These are phyloP conservation scores for Macropis europaea DNA, from an alignment of 2,888 invertebrate genomes.

Conservation along the genomic window DNA sequence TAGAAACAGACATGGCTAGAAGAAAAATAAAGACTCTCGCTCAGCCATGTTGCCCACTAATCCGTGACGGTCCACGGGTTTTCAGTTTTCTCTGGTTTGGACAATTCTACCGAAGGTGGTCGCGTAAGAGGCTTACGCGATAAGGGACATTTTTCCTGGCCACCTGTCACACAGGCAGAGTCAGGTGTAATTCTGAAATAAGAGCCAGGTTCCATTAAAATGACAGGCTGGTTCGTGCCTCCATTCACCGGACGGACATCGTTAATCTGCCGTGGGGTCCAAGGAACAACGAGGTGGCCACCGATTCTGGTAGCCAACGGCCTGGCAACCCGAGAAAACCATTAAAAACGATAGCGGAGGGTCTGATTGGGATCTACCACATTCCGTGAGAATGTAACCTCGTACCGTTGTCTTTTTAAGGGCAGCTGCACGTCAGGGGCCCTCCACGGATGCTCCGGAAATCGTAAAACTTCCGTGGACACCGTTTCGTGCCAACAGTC, in stretches of 20 bases:
- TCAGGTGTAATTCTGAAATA: conserved; percentile 56
- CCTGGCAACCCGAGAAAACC: conserved; percentile 52
- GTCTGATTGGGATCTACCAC: conserved; percentile 62
- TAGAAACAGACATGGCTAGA: too few species aligned
- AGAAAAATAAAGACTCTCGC: too few species aligned
- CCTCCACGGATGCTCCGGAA: not conserved
- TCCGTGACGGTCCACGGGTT: too few species aligned
- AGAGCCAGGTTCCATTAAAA: conserved; percentile 61
- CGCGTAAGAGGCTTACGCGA: conserved; percentile 51
- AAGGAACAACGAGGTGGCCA: conserved; percentile 35
- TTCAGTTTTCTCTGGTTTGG: conserved; percentile 27
- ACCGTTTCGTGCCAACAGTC: not conserved
- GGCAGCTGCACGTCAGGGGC: conserved; percentile 15
- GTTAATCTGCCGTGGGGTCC: conserved; percentile 59
- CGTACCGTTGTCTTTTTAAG: conserved; percentile 1
- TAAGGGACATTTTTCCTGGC: conserved; percentile 43
- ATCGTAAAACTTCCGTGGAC: not conserved
- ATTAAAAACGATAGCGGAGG: conserved; percentile 63
- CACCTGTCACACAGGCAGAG: conserved; percentile 47
- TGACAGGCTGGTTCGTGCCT: conserved; percentile 48
- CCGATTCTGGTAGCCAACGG: conserved; percentile 41
- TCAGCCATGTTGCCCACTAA: too few species aligned
- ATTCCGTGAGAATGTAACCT: conserved; percentile 57
- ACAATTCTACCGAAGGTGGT: conserved; percentile 14
- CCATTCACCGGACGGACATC: conserved; percentile 41